Evolutionary conservation across 2,797 vertebrate genomes (phyloP), one percentile per base, ranked within the genome.

Genomic region (Falco concolor): DNA sequence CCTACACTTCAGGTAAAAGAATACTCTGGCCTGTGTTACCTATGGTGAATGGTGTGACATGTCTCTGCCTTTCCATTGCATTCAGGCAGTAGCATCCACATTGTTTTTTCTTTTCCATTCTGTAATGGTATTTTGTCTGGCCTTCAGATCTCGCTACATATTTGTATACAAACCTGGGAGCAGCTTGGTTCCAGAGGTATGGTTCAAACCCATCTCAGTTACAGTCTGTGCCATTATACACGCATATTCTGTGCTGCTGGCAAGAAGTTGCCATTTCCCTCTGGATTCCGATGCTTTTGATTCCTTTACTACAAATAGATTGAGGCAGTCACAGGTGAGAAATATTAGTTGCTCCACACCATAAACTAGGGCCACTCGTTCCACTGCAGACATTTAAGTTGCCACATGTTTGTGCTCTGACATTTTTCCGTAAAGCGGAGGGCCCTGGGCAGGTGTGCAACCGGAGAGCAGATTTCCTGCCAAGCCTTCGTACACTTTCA

Each of bases 41-140:
- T 17, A 0, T 2, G 1, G 44, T 21, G 27, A 13, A 6, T 5
- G 2, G 1, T 4, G 67, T 24, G 38, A 8, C 2, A 1, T 6
- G 6, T 16, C 63, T 56, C 81, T 63, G 78, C 67, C 27, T 34
- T 44, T 32, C 74, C 42, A 3, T 8, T 28, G 42, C 42, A 4
- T 5, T n/a, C 57, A n/a, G 42, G 36, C 81, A 78, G 16, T 1
- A 12, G 22, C 61, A 40, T 9, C 44, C 52, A 18, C 42, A 2
- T 5, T 13, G 61, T 1, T 13, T 64, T 67, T 45, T 32, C 34
- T 34, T 78, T 60, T 72, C 75, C 45, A 5, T n/a, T 30, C 40
- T 38, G 9, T 4, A 4, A 10, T 12, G 32, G 1, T 7, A 6
- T 32, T 72, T 83, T 61, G 16, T 45, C 44, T 60, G 40, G 47